Percentiles rank a stretch among this genome's conserved stretches.
Conservation (phyloP, 2,113 vertebrate genomes). For the Lipophrys pholis region DNA sequence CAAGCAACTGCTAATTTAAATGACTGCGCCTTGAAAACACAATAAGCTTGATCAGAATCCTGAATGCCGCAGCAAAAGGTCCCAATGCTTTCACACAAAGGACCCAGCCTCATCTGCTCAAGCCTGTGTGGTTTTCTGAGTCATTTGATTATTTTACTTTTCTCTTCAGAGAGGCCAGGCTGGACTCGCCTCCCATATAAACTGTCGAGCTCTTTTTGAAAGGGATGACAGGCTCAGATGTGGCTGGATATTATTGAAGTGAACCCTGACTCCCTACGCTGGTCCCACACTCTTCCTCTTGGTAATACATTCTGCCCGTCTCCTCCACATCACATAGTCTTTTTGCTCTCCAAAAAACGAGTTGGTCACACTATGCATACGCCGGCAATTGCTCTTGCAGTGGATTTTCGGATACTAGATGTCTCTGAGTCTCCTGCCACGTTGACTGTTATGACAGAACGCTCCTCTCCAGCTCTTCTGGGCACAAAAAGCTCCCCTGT, state of each 20-base stretch:
- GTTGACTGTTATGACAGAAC: constrained; percentile 52
- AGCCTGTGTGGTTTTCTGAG: no score
- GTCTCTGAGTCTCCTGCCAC: constrained; percentile 36
- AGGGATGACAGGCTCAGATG: constrained; percentile 15
- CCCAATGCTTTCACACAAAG: no score
- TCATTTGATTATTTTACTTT: constrained; percentile 7
- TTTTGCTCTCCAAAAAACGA: constrained; percentile 23
- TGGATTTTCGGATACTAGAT: constrained; percentile 22
- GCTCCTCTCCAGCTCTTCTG: constrained; percentile 26
- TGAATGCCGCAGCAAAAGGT: no score
- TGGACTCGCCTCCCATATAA: constrained; percentile 8
- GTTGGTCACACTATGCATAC: constrained; percentile 34
- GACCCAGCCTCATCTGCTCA: no score
- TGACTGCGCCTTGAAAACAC: no score
- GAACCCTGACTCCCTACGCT: background rate
- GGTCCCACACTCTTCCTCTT: constrained; percentile 13
- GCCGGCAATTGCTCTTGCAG: constrained; percentile 21
- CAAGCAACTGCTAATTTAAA: no score
- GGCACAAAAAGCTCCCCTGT: constrained; percentile 53
- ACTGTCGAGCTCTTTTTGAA: constrained; percentile 13
- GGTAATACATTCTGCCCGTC: constrained; percentile 19
- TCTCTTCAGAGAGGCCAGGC: background rate
- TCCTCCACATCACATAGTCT: constrained; percentile 23
- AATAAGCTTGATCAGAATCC: no score
- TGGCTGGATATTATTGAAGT: constrained; percentile 24